Conservation (phyloP, 2,888 invertebrate species). For the Nomada fucata region DNA sequence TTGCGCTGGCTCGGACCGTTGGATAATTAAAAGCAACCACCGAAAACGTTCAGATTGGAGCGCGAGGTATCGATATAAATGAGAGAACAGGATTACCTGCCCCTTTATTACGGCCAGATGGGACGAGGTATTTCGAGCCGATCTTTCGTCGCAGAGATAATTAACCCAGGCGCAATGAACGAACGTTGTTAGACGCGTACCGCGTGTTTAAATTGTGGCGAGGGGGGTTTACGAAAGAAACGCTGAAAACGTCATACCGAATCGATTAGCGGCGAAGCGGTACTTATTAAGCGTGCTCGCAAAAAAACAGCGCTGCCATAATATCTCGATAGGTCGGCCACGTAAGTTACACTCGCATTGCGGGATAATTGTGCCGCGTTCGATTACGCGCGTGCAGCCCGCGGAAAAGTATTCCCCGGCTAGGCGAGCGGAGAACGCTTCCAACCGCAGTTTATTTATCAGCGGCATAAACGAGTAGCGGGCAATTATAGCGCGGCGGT, state of each 20-base stretch:
- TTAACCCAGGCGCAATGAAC: too few species aligned
- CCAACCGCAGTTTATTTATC: conserved; percentile 47
- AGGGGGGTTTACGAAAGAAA: not conserved
- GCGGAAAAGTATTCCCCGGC: conserved; percentile 16
- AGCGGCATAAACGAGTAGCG: conserved; percentile 16
- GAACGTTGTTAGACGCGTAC: too few species aligned
- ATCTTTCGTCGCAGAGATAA: too few species aligned
- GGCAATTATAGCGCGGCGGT: conserved; percentile 53
- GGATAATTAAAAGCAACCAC: conserved; percentile 26
- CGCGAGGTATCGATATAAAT: too few species aligned
- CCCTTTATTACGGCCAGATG: too few species aligned
- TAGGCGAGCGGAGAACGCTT: conserved; percentile 40
- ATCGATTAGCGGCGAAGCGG: not conserved
- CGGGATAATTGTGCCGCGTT: conserved; percentile 41
- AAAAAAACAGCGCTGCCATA: not conserved
- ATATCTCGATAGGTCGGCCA: not conserved
- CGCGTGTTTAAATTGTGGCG: too few species aligned
- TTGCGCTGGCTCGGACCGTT: not conserved
- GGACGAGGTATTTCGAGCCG: too few species aligned
- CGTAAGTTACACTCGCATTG: conserved; percentile 21
- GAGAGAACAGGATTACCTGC: too few species aligned
- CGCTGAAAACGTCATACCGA: not conserved
- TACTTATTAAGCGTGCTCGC: not conserved
- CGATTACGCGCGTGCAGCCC: conserved; percentile 25
- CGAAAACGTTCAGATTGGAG: not conserved